Evolutionary conservation across 1,140 invertebrate genomes (phyloP).

Genomic region (Spodoptera frugiperda): DNA sequence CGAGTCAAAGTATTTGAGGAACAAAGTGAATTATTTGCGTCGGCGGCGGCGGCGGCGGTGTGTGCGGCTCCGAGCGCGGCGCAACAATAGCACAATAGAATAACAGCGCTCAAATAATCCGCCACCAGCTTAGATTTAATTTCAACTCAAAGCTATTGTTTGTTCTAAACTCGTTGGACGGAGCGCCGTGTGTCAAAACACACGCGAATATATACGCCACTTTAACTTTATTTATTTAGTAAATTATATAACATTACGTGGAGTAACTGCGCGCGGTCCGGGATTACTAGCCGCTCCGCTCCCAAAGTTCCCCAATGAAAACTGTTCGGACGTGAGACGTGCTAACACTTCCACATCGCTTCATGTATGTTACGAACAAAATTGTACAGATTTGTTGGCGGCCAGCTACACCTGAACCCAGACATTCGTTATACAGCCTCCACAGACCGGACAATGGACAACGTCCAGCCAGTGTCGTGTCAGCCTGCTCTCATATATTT

Average conservation of each 20-base stretch:
- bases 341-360: neutral
- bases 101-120: slow-evolving; percentile 26
- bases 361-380: neutral
- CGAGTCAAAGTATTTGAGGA: neutral
- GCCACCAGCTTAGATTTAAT: slow-evolving; percentile 26
- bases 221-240: slow-evolving; percentile 19
- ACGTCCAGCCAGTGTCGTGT: no score
- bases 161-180: slow-evolving; percentile 12
- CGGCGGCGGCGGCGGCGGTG: neutral
- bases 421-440: no score
- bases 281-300: neutral
- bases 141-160: slow-evolving; percentile 24
- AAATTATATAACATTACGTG: neutral
- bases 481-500: no score
- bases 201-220: slow-evolving; percentile 13
- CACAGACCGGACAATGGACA: no score
- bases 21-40: neutral
- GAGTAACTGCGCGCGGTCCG: neutral
- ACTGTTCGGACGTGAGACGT: slow-evolving; percentile 8
- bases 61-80: neutral
- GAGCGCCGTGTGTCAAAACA: slow-evolving; percentile 13
- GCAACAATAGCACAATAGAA: slow-evolving; percentile 25
- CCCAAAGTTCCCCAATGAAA: slow-evolving; percentile 3
- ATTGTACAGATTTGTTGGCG: neutral
- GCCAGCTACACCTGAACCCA: no score